Conservation (phyloP, 2,888 invertebrate genomes). For the Rhodophaea formosa region DNA sequence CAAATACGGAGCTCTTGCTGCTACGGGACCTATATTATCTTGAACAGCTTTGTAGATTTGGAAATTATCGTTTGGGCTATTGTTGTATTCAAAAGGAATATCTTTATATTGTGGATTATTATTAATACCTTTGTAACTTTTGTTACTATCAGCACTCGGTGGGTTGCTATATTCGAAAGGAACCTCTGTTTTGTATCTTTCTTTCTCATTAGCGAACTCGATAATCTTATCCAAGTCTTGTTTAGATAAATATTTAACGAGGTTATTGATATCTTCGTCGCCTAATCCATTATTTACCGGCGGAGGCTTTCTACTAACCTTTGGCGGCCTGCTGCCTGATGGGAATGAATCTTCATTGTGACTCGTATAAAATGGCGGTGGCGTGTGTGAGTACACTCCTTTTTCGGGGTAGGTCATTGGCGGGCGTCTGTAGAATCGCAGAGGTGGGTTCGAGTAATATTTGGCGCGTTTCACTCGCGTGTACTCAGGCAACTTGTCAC, state of each 20-base stretch:
- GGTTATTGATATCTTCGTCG: constrained; percentile 62
- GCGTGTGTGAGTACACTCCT: constrained; percentile 58
- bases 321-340: constrained; percentile 40
- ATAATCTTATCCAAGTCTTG: constrained; percentile 66
- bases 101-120: constrained; percentile 6
- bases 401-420: constrained; percentile 43
- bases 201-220: constrained; percentile 49
- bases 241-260: constrained; percentile 64
- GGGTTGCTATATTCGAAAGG: constrained; percentile 14
- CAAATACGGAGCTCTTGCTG: constrained; percentile 27
- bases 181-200: constrained; percentile 10
- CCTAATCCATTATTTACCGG: constrained; percentile 47
- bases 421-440: constrained; percentile 54
- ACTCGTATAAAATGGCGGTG: constrained; percentile 52
- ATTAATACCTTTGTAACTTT: not conserved
- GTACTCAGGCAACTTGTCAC: constrained; percentile 30
- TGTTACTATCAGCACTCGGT: not conserved
- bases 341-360: constrained; percentile 39
- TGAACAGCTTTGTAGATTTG: constrained; percentile 27
- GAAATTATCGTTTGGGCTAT: constrained; percentile 19
- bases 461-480: constrained; percentile 61
- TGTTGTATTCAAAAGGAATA: not conserved
- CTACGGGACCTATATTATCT: constrained; percentile 29
- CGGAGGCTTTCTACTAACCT: constrained; percentile 59
- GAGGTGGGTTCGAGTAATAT: constrained; percentile 53